Conservation (phyloP, 2,888 invertebrate genomes). For the Geotrupes spiniger region DNA sequence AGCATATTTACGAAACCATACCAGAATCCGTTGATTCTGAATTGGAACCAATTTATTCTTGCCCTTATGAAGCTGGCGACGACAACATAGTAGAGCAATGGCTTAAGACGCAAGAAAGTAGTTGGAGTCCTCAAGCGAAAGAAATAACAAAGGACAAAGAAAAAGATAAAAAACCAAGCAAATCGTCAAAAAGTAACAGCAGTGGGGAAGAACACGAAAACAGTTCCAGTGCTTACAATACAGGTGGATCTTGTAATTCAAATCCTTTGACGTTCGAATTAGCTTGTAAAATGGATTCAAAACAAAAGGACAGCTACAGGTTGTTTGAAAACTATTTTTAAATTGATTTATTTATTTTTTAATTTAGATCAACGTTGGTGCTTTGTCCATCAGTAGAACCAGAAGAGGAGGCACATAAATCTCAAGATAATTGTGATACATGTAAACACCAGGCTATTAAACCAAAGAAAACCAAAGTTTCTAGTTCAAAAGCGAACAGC, state of each 20-base stretch:
- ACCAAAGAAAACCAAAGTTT: constrained; percentile 37
- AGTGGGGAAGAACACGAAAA: constrained; percentile 59
- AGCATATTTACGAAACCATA: constrained; percentile 66
- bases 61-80: constrained; percentile 56
- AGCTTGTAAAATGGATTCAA: constrained; percentile 48
- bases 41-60: constrained; percentile 61
- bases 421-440: constrained; percentile 35
- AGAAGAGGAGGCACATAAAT: constrained; percentile 31
- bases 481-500: constrained; percentile 37
- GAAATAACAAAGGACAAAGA: constrained; percentile 29
- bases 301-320: constrained; percentile 44
- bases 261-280: constrained; percentile 58
- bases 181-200: constrained; percentile 45
- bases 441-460: constrained; percentile 34
- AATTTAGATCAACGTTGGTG: constrained; percentile 40
- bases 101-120: constrained; percentile 37
- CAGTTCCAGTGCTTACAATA: constrained; percentile 71
- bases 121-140: constrained; percentile 25
- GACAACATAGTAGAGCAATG: constrained; percentile 43
- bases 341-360: not conserved
- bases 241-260: constrained; percentile 72
- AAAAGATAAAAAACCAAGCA: constrained; percentile 35
- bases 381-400: constrained; percentile 38
- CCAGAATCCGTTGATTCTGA: constrained; percentile 58
- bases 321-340: constrained; percentile 19